Evolutionary conservation across 2,888 invertebrate genomes (phyloP).

Genomic region (Agrilus mali): DNA sequence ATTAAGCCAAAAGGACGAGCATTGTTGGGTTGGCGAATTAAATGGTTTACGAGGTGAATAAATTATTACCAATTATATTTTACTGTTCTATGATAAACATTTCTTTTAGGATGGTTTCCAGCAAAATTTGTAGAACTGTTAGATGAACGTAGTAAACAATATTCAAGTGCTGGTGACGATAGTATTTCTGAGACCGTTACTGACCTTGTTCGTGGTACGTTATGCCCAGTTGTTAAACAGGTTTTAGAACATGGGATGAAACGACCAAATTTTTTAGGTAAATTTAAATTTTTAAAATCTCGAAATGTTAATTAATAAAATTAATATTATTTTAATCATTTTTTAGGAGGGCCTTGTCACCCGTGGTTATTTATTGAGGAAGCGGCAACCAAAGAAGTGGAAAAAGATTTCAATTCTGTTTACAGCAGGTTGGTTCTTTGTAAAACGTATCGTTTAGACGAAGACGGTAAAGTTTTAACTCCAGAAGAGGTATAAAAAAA

Average conservation of each 20-base stretch:
- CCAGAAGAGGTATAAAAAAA: constrained; percentile 73
- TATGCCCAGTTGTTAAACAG: constrained; percentile 87
- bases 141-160: constrained; percentile 88
- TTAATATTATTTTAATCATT: constrained; percentile 4
- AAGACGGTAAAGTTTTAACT: constrained; percentile 96
- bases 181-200: constrained; percentile 93
- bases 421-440: constrained; percentile 93
- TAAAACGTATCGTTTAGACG: constrained; percentile 95
- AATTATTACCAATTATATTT: not conserved
- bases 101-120: constrained; percentile 77
- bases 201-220: constrained; percentile 85
- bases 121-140: constrained; percentile 92
- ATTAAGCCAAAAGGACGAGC: constrained; percentile 93
- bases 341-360: constrained; percentile 78
- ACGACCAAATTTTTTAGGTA: constrained; percentile 68
- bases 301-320: not conserved
- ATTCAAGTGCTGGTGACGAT: constrained; percentile 92
- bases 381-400: constrained; percentile 90
- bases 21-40: constrained; percentile 96
- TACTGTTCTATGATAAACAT: not conserved
- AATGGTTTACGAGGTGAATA: constrained; percentile 70
- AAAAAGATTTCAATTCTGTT: constrained; percentile 95
- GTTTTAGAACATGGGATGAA: constrained; percentile 93
- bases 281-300: constrained; percentile 4
- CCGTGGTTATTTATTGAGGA: constrained; percentile 99